Base-by-base conservation (phyloP, 2,888 invertebrate species). In the Pemphredon lugubris region DNA sequence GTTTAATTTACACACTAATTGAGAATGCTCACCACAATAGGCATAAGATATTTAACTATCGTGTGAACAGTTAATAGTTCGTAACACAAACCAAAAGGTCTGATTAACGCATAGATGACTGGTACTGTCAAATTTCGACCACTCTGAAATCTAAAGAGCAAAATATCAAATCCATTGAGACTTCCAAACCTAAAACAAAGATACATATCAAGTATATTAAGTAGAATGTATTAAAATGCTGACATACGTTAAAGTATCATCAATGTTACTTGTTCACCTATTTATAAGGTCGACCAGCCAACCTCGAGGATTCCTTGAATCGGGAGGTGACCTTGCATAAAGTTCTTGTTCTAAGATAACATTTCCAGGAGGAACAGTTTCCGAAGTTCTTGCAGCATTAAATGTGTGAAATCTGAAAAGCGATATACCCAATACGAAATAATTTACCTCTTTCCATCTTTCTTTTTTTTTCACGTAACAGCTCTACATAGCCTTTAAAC, bases 231-330 rank as follows among this genome's bases (percentile, higher is more conserved):
- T n/a, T n/a, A n/a, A n/a, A n/a, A n/a, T n/a, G n/a, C 11, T 37
- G 13, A 16, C n/a, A 16, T 9, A 45, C 11, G 23, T 30, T 16
- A 20, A 2, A 37, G 3, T 5, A 11, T 44, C 18, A 18, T 4
- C 26, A 18, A 2, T 34, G 39, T 20, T 26, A 45, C 37, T 50
- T 32, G 23, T 23, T 87, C 90, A 93, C 92, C 93, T 93, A 92
- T 98, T 98, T 72, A 98, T 95, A 76, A 98, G 93, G 92, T 98
- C 98, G 70, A 98, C 97, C 77, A 98, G 93, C 98, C 98, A 98
- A 65, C 98, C 98, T 79, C 96, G 93, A 11, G 97, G 96, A 82
- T 94, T 94, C 85, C 98, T 93, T 58, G 95, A 93, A 90, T 98
- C 98, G 45, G 92, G 90, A 30, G 94, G 93, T 59, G 96, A 94